These are phyloP conservation scores for Potorous gilbertii DNA, from an alignment of 2,797 vertebrate species.

Conservation along the genomic window DNA sequence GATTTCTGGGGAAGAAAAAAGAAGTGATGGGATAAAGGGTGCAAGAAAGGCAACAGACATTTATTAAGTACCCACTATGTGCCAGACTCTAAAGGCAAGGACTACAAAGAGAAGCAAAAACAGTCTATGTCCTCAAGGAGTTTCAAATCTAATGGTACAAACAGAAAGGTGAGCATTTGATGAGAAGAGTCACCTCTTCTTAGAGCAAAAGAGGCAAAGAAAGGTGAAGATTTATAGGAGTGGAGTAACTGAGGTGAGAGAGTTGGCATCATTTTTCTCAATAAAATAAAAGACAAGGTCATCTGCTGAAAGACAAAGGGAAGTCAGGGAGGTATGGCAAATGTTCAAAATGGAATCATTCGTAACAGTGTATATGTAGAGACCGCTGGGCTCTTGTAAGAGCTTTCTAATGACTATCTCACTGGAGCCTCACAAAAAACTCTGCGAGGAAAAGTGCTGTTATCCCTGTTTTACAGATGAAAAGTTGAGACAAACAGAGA, in stretches of 20 bases:
- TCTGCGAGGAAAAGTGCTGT: not conserved
- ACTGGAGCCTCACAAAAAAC: not conserved
- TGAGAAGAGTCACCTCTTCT: not conserved
- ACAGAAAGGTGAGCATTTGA: not conserved
- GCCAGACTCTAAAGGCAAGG: not conserved
- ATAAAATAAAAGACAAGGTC: not conserved
- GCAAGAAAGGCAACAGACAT: not conserved
- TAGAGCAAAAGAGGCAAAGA: not conserved
- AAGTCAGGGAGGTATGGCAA: not conserved
- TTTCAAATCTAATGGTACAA: not conserved
- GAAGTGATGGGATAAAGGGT: not conserved
- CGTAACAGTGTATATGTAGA: not conserved
- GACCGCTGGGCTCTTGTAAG: not conserved
- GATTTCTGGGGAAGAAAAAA: not conserved
- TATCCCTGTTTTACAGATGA: not conserved
- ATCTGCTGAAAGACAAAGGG: not conserved
- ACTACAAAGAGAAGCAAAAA: not conserved
- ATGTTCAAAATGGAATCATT: not conserved
- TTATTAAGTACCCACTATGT: not conserved
- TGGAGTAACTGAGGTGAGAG: not conserved
- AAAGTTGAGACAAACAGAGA: not conserved
- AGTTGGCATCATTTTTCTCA: not conserved
- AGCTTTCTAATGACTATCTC: not conserved
- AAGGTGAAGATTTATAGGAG: not conserved
- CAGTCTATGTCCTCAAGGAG: not conserved